phyloP scores from a whole-genome alignment of 1,140 invertebrate species.

The Leptinotarsa lineolata region DNA sequence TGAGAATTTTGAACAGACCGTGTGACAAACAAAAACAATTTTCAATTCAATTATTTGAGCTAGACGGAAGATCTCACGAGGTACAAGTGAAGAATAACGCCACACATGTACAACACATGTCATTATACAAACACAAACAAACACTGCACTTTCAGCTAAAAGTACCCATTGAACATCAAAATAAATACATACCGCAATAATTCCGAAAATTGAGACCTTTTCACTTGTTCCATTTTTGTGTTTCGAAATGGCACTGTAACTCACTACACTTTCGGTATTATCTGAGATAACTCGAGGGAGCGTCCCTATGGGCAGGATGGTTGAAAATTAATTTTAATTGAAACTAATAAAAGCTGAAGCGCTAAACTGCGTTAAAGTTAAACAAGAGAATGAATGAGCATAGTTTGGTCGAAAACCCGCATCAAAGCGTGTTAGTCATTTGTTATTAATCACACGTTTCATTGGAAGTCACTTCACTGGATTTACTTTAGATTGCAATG shows the following conservation, averaged over 20 bases:
- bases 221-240: slow-evolving; percentile 36
- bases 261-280: slow-evolving; percentile 14
- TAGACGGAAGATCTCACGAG: slow-evolving; percentile 1
- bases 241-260: slow-evolving; percentile 4
- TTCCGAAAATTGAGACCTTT: slow-evolving; percentile 45
- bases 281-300: slow-evolving; percentile 31
- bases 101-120: slow-evolving; percentile 40
- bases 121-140: slow-evolving; percentile 22
- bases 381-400: slow-evolving; percentile 33
- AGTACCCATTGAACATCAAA: slow-evolving; percentile 27
- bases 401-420: slow-evolving; percentile 27
- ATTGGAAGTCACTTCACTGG: slow-evolving; percentile 24
- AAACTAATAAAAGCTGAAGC: slow-evolving; percentile 39
- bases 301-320: slow-evolving; percentile 48
- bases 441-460: slow-evolving; percentile 34
- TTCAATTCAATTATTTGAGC: neutral
- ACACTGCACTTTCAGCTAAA: slow-evolving; percentile 28
- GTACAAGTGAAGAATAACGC: slow-evolving; percentile 4
- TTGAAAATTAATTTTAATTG: slow-evolving; percentile 54
- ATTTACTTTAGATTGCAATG: slow-evolving; percentile 18
- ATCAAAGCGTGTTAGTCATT: slow-evolving; percentile 31
- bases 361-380: slow-evolving; percentile 27
- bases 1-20: neutral
- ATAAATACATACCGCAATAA: slow-evolving; percentile 43
- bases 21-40: neutral